Percentiles rank a stretch among this genome's conserved stretches.
phyloP scores from a whole-genome alignment of 2,797 vertebrate genomes.

The Lacerta bilineata region DNA sequence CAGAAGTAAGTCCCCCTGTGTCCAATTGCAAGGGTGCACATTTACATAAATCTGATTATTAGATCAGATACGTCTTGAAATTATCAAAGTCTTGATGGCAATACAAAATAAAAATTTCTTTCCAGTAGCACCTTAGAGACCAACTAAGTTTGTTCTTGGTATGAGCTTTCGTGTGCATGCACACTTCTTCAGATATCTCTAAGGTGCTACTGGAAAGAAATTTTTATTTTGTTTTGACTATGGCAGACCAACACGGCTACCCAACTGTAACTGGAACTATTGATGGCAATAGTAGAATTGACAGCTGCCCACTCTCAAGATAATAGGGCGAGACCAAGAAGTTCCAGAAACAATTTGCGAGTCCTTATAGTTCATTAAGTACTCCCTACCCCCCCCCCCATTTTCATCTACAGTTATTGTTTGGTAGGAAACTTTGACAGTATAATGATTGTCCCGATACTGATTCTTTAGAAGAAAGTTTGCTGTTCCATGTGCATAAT shows the following conservation, averaged over 20 bases:
- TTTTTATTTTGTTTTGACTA: no score
- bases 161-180: no score
- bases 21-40: background rate
- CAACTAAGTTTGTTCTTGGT: no score
- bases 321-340: background rate
- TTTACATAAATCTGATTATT: background rate
- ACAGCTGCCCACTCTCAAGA: background rate
- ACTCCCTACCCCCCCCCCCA: no score
- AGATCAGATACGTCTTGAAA: background rate
- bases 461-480: slow-evolving; percentile 22
- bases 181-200: no score
- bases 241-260: no score
- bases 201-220: no score
- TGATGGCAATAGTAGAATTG: no score
- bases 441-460: slow-evolving; percentile 2
- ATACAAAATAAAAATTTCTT: no score
- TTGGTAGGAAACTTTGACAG: background rate
- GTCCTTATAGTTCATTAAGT: background rate
- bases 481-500: slow-evolving; percentile 19
- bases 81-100: background rate
- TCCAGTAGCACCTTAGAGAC: no score
- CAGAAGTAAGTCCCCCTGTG: background rate
- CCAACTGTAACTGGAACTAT: no score
- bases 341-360: background rate
- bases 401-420: background rate